Evolutionary conservation across 1,140 invertebrate genomes (phyloP).

Genomic region (Procambarus clarkii): DNA sequence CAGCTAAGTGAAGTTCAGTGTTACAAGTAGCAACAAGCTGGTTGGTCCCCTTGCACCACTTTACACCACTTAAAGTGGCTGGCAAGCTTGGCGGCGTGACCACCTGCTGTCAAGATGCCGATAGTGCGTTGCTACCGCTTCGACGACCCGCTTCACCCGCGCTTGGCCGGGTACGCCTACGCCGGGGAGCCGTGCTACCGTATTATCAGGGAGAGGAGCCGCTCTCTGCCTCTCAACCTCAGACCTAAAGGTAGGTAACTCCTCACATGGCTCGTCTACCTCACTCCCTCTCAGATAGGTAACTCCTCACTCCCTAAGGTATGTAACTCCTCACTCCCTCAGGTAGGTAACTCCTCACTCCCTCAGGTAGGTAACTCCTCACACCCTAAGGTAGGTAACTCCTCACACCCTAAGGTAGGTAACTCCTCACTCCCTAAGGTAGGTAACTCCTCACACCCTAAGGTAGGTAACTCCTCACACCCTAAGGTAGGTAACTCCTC

Average conservation of each 20-base stretch:
- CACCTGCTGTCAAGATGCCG: conserved; percentile 12
- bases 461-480: too few relatives aligned
- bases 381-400: too few relatives aligned
- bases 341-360: neutral
- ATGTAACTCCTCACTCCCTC: neutral
- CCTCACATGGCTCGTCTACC: neutral
- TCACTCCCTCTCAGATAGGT: neutral
- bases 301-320: neutral
- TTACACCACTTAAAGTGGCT: neutral
- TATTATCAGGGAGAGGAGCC: conserved; percentile 53
- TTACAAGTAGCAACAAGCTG: neutral
- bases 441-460: too few relatives aligned
- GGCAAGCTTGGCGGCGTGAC: neutral
- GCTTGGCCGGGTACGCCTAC: conserved; percentile 45
- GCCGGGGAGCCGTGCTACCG: conserved; percentile 54
- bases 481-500: too few relatives aligned
- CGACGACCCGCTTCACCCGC: conserved; percentile 33
- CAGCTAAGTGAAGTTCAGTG: neutral
- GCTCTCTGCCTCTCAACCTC: conserved; percentile 50
- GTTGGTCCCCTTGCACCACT: neutral
- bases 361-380: too few relatives aligned
- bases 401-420: too few relatives aligned
- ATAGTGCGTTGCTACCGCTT: conserved; percentile 44
- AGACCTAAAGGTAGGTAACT: conserved; percentile 30
- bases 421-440: too few relatives aligned